A percentile compares a stretch with the other conserved stretches of the same genome.
Evolutionary conservation across 2,113 vertebrate genomes (phyloP).

Genomic region (Sterrhoptilus dennistouni): DNA sequence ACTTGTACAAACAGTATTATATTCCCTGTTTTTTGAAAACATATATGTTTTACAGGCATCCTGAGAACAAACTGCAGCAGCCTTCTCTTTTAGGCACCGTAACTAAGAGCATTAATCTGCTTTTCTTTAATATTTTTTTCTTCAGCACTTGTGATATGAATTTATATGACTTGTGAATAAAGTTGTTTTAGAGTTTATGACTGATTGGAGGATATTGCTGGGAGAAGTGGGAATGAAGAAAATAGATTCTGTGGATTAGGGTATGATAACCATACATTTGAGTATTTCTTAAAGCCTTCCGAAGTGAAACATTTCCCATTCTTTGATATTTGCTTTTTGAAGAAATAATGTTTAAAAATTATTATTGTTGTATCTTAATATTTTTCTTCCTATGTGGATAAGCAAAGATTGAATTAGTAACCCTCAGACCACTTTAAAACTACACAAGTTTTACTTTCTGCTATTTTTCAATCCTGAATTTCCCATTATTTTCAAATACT

Average conservation of each 20-base stretch:
- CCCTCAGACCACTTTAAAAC: background rate
- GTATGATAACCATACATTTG: background rate
- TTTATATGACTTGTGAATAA: background rate
- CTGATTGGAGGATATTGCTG: background rate
- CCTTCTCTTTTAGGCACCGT: background rate
- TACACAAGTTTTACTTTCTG: background rate
- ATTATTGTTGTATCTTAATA: background rate
- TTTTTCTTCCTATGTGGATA: background rate
- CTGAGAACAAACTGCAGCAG: background rate
- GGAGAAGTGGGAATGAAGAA: background rate
- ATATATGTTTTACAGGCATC: background rate
- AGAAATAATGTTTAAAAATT: background rate
- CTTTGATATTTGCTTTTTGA: background rate
- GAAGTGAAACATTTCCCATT: background rate
- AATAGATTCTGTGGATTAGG: background rate
- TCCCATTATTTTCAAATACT: background rate
- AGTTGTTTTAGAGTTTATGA: background rate
- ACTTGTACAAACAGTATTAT: background rate
- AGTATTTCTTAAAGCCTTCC: background rate
- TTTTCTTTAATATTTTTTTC: background rate
- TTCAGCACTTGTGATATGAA: background rate
- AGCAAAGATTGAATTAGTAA: background rate
- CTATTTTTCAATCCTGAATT: background rate
- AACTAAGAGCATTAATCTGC: background rate
- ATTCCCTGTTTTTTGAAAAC: background rate